These are phyloP conservation scores for Cyanoderma ruficeps DNA, from an alignment of 2,113 vertebrate genomes.

Conservation along the genomic window DNA sequence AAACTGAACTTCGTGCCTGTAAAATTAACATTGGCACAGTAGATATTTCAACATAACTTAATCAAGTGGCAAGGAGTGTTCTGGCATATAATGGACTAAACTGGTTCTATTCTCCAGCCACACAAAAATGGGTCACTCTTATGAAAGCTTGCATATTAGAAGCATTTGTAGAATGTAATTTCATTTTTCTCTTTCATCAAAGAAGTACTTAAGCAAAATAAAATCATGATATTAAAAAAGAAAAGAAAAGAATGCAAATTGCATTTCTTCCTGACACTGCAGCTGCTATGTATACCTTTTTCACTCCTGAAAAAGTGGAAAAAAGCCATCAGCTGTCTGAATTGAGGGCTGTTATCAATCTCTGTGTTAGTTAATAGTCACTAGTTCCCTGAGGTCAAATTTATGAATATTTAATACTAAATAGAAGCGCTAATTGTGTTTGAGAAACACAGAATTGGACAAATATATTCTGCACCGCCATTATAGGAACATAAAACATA, in stretches of 20 bases:
- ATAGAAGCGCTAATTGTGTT: background rate
- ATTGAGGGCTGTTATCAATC: background rate
- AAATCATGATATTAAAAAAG: background rate
- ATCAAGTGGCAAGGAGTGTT: background rate
- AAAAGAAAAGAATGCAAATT: background rate
- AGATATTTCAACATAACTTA: background rate
- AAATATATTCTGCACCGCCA: background rate
- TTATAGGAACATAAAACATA: background rate
- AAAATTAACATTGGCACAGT: background rate
- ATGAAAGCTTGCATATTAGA: background rate
- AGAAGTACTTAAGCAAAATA: background rate
- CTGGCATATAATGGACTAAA: background rate
- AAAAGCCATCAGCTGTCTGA: background rate
- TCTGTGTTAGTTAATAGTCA: background rate
- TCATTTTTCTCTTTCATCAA: background rate
- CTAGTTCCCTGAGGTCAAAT: background rate
- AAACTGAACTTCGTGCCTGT: background rate
- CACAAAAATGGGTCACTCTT: background rate
- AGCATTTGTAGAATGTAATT: background rate
- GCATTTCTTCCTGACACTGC: background rate
- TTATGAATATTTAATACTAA: conserved; percentile 47
- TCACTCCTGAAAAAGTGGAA: background rate
- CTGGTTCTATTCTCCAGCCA: background rate
- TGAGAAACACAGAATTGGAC: background rate
- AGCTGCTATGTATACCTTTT: background rate